A percentile compares a stretch with the other conserved stretches of the same genome.
These are phyloP conservation scores for Sebastes fasciatus DNA, from an alignment of 2,113 vertebrate species.

Conservation along the genomic window DNA sequence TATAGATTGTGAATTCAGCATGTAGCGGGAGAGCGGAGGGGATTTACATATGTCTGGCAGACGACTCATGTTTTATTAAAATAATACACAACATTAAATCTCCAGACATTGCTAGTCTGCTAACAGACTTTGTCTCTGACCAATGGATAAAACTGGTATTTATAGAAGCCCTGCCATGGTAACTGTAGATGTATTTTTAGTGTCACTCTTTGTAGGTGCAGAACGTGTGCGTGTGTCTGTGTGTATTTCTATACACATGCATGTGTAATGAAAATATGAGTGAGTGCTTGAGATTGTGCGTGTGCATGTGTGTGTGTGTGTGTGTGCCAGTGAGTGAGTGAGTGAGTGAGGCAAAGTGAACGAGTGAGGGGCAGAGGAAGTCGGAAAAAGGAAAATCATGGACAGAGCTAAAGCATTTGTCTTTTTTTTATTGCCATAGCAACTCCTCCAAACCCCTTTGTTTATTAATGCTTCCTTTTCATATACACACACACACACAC, in stretches of 20 bases:
- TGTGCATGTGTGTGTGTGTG: neutral
- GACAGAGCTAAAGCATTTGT: slow-evolving; percentile 43
- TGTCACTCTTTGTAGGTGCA: slow-evolving; percentile 64
- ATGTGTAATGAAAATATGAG: slow-evolving; percentile 41
- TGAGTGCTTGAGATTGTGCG: neutral
- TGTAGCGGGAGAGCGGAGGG: neutral
- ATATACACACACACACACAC: neutral
- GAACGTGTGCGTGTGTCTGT: slow-evolving; percentile 26
- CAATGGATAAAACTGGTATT: slow-evolving; percentile 64
- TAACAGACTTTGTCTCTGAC: slow-evolving; percentile 12
- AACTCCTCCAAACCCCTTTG: slow-evolving; percentile 47
- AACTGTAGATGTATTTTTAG: slow-evolving; percentile 80
- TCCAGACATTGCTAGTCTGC: slow-evolving; percentile 22
- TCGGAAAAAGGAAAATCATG: slow-evolving; percentile 15
- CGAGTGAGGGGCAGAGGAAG: slow-evolving; percentile 1
- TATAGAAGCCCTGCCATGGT: slow-evolving; percentile 78
- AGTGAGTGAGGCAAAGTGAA: neutral
- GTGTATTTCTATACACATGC: slow-evolving; percentile 29
- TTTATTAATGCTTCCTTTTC: slow-evolving; percentile 44
- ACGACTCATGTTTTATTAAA: slow-evolving; percentile 19
- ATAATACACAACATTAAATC: neutral
- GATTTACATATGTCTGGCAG: slow-evolving; percentile 11
- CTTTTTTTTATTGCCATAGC: slow-evolving; percentile 59
- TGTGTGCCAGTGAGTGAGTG: neutral
- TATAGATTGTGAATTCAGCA: slow-evolving; percentile 7